Base-by-base conservation (phyloP, 2,797 vertebrate species). In the Platalea minor region DNA sequence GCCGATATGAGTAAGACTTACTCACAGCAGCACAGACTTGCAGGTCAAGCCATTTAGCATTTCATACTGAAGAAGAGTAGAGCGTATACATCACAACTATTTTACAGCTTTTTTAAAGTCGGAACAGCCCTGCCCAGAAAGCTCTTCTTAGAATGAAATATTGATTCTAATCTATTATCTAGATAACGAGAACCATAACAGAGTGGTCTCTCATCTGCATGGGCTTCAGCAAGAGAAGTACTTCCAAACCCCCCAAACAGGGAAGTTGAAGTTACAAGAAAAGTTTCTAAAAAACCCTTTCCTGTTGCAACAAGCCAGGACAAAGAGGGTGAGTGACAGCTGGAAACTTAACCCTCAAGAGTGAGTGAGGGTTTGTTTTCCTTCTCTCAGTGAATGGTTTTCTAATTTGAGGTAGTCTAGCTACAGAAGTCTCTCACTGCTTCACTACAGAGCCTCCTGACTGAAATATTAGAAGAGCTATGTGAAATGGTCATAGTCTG, bases 221-320 rank as follows among this genome's bases (percentile, higher is more conserved):
- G 88, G 85, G 50, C 86, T 74, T 60, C 59, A 39, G 93, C 31
- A 11, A 88, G 85, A 93, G 83, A 59, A 95, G 70, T 46, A 24
- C 94, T 95, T 96, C 95, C 95, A 95, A 95, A 88, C 18, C 56
- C 72, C 54, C 68, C 63, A n/a, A 93, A 97, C 23, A 13, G 94
- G 97, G 97, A 97, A 97, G 96, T 89, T 93, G 90, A 68, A 95
- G 64, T 97, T 96, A 65, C 94, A 81, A 83, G 93, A 86, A 65
- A 97, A 94, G 91, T 77, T 94, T 95, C 92, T 96, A 94, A 96
- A 96, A 89, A 94, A 53, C 73, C 74, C 91, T 96, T 97, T 97
- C 97, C 97, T 97, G 97, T 97, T 94, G 91, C 93, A 97, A 90
- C 87, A 95, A 92, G 90, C 74, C 89, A 84, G 95, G 96, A 97